Base-by-base conservation (phyloP, 2,797 vertebrate species). In the Poecilia wingei region DNA sequence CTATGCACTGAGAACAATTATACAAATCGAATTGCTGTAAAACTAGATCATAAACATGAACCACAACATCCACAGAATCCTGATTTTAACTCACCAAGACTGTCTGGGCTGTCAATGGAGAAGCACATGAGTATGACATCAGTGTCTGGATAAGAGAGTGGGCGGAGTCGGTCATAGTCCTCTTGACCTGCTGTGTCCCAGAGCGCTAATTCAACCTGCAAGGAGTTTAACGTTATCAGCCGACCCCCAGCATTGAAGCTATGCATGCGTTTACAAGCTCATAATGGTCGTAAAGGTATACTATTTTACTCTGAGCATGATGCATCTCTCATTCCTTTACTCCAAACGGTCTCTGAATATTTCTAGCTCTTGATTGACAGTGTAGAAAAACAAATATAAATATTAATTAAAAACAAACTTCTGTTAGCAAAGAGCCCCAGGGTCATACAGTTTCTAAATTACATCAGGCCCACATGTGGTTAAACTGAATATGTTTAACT, bases 71-170 rank as follows among this genome's bases (percentile, higher is more conserved):
- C 0, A 51, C 51, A 43, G 47, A 75, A 49, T 1, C 64, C 25
- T 68, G 6, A 4, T 68, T 68, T 76, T 33, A 74, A 75, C 93
- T 95, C 82, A 97, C 97, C 97, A 80, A 97, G 94, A 92, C 97
- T 97, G 92, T 97, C 97, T 1, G 97, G 97, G 77, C 96, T 97
- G 92, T 97, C 97, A 51, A 97, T 96, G 82, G 97, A 97, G 89
- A 97, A 97, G 87, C 97, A 97, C 97, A 97, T 97, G 66, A 97
- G 96, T 83, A 97, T 97, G 86, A 97, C 97, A 79, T 97, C 97
- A 2, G 97, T 97, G 88, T 97, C 97, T 22, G 97, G 97, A 86
- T 97, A 97, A 6, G 96, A 97, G 36, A 97, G 96, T 0, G 97
- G 97, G 28, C 97, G 94, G 77, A 97, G 94, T 73, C 96, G 93